A percentile compares a stretch with the other conserved stretches of the same genome.
Conservation (phyloP, 2,113 vertebrate genomes). For the Brachirus orientalis region DNA sequence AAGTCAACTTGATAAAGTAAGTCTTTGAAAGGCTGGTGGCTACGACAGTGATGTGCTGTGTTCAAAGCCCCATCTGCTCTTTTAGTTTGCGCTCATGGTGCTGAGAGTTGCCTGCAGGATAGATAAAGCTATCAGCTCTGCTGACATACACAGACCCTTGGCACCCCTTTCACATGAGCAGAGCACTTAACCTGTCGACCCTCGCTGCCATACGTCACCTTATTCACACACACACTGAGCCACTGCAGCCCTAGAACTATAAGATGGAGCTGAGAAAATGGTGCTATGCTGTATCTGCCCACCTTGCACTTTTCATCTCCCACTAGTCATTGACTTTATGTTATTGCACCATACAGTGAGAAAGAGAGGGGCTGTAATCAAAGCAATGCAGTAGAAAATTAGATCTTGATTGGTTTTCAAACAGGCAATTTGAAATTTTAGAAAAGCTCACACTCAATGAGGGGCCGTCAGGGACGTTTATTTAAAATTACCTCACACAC, state of each 20-base stretch:
- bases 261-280: slow-evolving; percentile 30
- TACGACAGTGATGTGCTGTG: slow-evolving; percentile 4
- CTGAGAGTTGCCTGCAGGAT: slow-evolving; percentile 19
- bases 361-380: background rate
- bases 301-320: slow-evolving; percentile 25
- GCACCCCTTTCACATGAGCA: slow-evolving; percentile 43
- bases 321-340: background rate
- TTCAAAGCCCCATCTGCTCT: slow-evolving; percentile 32
- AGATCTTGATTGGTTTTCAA: too few relatives aligned
- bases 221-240: slow-evolving; percentile 16
- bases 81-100: slow-evolving; percentile 10
- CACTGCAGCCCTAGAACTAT: background rate
- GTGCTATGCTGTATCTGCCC: slow-evolving; percentile 11
- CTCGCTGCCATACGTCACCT: slow-evolving; percentile 56
- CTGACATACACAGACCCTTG: slow-evolving; percentile 28
- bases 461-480: too few relatives aligned
- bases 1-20: too few relatives aligned
- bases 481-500: too few relatives aligned
- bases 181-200: slow-evolving; percentile 67
- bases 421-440: too few relatives aligned
- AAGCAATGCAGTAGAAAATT: too few relatives aligned
- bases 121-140: slow-evolving; percentile 35
- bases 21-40: background rate
- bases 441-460: too few relatives aligned
- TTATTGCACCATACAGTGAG: background rate